Evolutionary conservation across 35 echinoderm and acorn worm species (phyloP).

Genomic region (Acanthaster planci): DNA sequence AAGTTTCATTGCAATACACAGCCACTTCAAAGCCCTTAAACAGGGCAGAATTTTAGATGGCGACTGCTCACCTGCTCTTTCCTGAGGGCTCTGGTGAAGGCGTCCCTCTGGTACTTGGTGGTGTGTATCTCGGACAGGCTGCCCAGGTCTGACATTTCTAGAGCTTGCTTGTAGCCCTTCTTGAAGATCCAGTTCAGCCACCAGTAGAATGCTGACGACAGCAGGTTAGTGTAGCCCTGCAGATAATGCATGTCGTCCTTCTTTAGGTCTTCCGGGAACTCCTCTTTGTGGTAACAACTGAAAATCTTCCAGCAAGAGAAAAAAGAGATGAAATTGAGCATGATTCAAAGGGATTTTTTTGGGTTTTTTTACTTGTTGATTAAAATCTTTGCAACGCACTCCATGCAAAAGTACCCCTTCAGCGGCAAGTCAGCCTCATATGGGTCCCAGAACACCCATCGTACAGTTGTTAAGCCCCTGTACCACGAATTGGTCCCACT

Average conservation of each 20-base stretch:
- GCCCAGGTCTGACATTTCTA: slow-evolving; percentile 85
- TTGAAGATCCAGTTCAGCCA: slow-evolving; percentile 92
- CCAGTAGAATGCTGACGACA: slow-evolving; percentile 68
- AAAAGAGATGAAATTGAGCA: not conserved
- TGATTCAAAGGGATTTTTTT: too few species aligned
- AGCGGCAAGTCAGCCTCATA: not conserved
- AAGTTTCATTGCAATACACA: too few species aligned
- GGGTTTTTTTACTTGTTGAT: not conserved
- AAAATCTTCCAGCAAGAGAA: slow-evolving; percentile 8
- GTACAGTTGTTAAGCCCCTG: too few species aligned
- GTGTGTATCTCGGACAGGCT: slow-evolving; percentile 57
- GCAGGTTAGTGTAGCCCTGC: slow-evolving; percentile 77
- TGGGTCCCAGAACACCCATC: too few species aligned
- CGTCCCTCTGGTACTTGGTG: slow-evolving; percentile 61
- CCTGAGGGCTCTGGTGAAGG: slow-evolving; percentile 59
- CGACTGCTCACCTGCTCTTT: slow-evolving; percentile 87
- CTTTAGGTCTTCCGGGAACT: slow-evolving; percentile 75
- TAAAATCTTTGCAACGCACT: not conserved
- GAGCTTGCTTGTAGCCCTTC: slow-evolving; percentile 67
- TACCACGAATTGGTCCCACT: too few species aligned
- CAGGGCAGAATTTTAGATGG: too few species aligned
- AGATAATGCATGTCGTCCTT: slow-evolving; percentile 75
- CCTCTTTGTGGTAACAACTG: slow-evolving; percentile 27
- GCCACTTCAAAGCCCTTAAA: too few species aligned
- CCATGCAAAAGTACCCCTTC: not conserved